A percentile compares a stretch with the other conserved stretches of the same genome.
These are phyloP conservation scores for Nasua narica DNA, from an alignment of 2,797 vertebrate species.

Conservation along the genomic window DNA sequence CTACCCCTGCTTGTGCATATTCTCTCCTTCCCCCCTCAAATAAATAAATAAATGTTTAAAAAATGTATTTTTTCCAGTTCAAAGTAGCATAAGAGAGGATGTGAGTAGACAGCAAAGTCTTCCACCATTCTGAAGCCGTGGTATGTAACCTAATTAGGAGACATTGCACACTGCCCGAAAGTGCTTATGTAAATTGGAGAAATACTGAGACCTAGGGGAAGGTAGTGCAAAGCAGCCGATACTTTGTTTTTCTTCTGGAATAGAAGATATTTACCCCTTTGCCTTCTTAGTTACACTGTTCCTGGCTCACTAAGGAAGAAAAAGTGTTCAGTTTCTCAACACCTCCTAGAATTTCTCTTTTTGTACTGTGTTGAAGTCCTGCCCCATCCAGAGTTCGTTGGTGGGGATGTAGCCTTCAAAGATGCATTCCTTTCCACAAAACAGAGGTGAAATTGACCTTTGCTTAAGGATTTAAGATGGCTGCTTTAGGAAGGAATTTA, in stretches of 20 bases:
- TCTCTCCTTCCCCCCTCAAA: neutral
- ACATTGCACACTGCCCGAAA: neutral
- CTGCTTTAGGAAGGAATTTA: neutral
- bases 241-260: constrained; percentile 29
- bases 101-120: neutral
- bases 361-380: neutral
- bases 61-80: constrained; percentile 52
- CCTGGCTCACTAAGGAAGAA: constrained; percentile 30
- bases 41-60: neutral
- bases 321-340: neutral
- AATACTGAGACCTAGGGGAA: neutral
- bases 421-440: neutral
- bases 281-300: neutral
- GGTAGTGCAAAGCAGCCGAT: neutral
- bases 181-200: constrained; percentile 9
- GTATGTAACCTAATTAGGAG: constrained; percentile 38
- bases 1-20: neutral
- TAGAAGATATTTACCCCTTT: neutral
- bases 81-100: constrained; percentile 42
- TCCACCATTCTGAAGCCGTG: neutral
- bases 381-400: neutral
- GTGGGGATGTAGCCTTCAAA: neutral
- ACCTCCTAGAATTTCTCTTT: neutral
- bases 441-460: neutral
- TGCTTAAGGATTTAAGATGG: neutral